Base-by-base conservation (phyloP, 1,140 invertebrate species). In the Goniozus legneri region DNA sequence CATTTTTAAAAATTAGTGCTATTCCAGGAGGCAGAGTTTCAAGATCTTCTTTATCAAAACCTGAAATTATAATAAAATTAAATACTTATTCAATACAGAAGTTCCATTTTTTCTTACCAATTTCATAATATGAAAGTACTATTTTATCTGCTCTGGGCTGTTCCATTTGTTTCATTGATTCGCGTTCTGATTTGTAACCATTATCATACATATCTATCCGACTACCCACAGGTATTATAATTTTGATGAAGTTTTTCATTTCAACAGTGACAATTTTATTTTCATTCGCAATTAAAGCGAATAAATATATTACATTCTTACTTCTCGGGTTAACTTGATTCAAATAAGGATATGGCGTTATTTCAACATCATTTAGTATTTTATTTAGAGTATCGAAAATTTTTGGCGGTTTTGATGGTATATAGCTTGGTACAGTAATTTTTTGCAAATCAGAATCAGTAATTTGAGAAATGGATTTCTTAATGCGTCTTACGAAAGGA, bases 21-120 rank as follows among this genome's bases (percentile, higher is more conserved):
- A 95, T 66, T 0, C 87, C 87, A 0, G 85, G 79, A 0, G 92
- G 91, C 13, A 93, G 71, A 24, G 80, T 83, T 54, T 88, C 82
- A 2, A 96, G 70, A 47, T 91, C 84, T 14, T 82, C 73, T 12
- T 81, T 78, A 0, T 81, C 89, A 42, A 93, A 80, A 32, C 81
- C 81, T 82, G 69, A 52, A 27, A 44, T 20, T 16, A 47, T 30
- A 22, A 35, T 47, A 39, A 20, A 8, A 40, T 33, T 30, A 43
- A 40, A 51, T 16, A 24, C 14, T 24, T 32, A 31, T 21, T 34
- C 18, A 10, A 31, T 6, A 52, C 8, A 39, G 8, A 38, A 35
- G 15, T 42, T 22, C 21, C 4, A 27, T 27, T 6, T 27, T 6
- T 27, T 41, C 48, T 33, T 45, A 67, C 64, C 65, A 58, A 71